Conservation (phyloP, 92 coral and sea anemone species). For the Anthopleura xanthogrammica region DNA sequence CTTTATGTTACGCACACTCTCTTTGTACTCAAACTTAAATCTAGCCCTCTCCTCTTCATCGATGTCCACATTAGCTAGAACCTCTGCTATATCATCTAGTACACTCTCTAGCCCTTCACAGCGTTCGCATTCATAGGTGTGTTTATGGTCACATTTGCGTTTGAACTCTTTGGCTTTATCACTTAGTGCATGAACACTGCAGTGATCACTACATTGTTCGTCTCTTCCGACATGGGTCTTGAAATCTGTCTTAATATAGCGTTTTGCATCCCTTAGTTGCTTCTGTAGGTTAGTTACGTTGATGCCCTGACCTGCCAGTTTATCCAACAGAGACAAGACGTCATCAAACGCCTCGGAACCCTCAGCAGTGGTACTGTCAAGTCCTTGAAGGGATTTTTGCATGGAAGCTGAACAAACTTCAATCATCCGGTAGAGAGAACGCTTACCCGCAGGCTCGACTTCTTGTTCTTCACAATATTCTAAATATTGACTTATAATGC, state of each 20-base stretch:
- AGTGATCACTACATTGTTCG: constrained; percentile 27
- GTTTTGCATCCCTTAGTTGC: constrained; percentile 33
- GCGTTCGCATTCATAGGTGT: constrained; percentile 26
- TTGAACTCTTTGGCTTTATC: neutral
- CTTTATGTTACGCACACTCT: no score
- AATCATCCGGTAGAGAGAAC: neutral
- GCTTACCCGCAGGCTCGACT: no score
- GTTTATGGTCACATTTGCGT: constrained; percentile 31
- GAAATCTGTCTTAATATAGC: constrained; percentile 22
- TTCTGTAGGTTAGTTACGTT: constrained; percentile 5
- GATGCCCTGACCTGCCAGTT: constrained; percentile 24
- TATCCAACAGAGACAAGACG: constrained; percentile 7
- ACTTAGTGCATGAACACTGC: no score
- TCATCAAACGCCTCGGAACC: constrained; percentile 33
- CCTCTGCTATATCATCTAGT: constrained; percentile 28
- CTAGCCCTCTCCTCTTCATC: constrained; percentile 28
- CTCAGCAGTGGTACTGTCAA: constrained; percentile 31
- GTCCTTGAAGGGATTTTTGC: constrained; percentile 15
- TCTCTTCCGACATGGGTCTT: constrained; percentile 47
- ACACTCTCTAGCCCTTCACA: neutral
- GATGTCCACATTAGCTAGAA: constrained; percentile 3
- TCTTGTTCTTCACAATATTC: no score
- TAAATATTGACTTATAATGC: no score
- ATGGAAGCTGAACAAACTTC: constrained; percentile 14
- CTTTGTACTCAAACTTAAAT: neutral